These are phyloP conservation scores for Drosophila mimetica DNA, from an alignment of 2,888 invertebrate species.

Conservation along the genomic window DNA sequence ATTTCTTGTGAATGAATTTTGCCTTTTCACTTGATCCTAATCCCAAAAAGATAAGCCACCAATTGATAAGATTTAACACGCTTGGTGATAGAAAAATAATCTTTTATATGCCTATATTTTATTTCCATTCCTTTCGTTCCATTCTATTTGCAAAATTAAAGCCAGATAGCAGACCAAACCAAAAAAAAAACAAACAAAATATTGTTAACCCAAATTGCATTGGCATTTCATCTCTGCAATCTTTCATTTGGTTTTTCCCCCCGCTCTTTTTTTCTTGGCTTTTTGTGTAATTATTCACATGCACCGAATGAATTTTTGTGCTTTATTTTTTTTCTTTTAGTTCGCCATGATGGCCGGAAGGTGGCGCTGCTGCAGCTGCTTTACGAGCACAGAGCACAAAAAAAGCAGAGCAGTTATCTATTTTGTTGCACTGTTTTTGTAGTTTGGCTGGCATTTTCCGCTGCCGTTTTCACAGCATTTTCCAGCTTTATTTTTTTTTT, in stretches of 20 bases:
- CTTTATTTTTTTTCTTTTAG: constrained; percentile 19
- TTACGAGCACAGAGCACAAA: constrained; percentile 55
- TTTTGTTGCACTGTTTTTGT: constrained; percentile 45
- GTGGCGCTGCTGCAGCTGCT: constrained; percentile 75
- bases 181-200: constrained; percentile 11
- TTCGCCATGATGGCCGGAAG: constrained; percentile 62
- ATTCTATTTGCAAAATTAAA: constrained; percentile 21
- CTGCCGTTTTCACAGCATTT: constrained; percentile 68
- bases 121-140: not conserved
- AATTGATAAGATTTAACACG: not conserved
- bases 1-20: constrained; percentile 2
- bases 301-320: constrained; percentile 46
- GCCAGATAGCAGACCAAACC: not conserved
- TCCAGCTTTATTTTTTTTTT: constrained; percentile 50
- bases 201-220: constrained; percentile 42
- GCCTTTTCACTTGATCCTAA: not conserved
- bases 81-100: not conserved
- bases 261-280: constrained; percentile 44
- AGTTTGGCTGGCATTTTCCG: constrained; percentile 62
- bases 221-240: constrained; percentile 46
- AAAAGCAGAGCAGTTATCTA: constrained; percentile 54
- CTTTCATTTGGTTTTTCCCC: constrained; percentile 26
- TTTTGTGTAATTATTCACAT: constrained; percentile 74
- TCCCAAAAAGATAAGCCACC: constrained; percentile 3
- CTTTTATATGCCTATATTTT: not conserved